Conservation (phyloP, 2,797 vertebrate genomes). For the Epinephelus coioides region DNA sequence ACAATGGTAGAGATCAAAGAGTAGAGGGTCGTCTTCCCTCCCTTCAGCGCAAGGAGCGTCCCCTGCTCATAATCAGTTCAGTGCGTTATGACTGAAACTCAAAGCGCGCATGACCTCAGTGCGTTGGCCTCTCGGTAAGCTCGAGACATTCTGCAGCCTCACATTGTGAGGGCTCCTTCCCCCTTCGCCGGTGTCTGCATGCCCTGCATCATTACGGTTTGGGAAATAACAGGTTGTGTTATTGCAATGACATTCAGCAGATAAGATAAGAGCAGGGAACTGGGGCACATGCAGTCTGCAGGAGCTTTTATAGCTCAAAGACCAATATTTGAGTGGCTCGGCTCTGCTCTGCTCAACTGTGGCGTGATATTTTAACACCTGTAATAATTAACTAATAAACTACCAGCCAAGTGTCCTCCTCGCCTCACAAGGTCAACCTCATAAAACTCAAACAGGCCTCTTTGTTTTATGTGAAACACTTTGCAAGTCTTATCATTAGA, state of each 20-base stretch:
- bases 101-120: constrained; percentile 72
- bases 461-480: constrained; percentile 50
- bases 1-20: constrained; percentile 81
- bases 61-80: constrained; percentile 70
- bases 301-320: constrained; percentile 63
- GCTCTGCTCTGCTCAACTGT: constrained; percentile 23
- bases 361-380: constrained; percentile 48
- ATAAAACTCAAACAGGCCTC: constrained; percentile 46
- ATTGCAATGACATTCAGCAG: constrained; percentile 66
- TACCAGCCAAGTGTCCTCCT: constrained; percentile 35
- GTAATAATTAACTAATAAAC: constrained; percentile 78
- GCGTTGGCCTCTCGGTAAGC: constrained; percentile 52
- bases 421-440: constrained; percentile 58
- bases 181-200: constrained; percentile 35
- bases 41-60: constrained; percentile 68
- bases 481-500: constrained; percentile 27
- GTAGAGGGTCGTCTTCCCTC: constrained; percentile 49
- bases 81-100: constrained; percentile 73
- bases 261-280: constrained; percentile 76
- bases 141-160: constrained; percentile 54
- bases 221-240: constrained; percentile 76
- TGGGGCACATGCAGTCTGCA: constrained; percentile 32
- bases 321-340: constrained; percentile 60
- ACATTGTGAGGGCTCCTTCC: constrained; percentile 34
- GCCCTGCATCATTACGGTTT: constrained; percentile 54